phyloP scores from a whole-genome alignment of 2,888 invertebrate genomes.

The Standfussiana lucernea region DNA sequence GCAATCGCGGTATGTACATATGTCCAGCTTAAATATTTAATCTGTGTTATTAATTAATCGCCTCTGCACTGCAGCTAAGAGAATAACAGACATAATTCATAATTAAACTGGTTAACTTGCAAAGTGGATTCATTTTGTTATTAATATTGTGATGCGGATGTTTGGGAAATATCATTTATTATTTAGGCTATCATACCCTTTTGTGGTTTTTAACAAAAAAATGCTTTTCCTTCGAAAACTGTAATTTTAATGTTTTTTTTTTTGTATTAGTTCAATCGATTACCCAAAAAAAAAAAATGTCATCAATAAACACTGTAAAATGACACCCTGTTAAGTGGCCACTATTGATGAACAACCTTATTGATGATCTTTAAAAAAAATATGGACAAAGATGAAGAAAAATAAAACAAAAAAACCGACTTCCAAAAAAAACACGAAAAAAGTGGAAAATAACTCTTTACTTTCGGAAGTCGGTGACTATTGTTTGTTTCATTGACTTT shows the following conservation, averaged over 20 bases:
- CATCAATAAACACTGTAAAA: background rate
- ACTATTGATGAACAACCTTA: background rate
- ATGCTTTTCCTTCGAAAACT: no score
- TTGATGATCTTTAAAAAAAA: no score
- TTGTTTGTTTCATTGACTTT: no score
- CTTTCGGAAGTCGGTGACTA: no score
- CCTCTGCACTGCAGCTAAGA: slow-evolving; percentile 41
- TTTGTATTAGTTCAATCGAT: background rate
- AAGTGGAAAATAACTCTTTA: no score
- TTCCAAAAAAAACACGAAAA: no score
- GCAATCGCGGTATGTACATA: slow-evolving; percentile 11
- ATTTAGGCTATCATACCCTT: background rate
- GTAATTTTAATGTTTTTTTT: background rate
- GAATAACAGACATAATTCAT: slow-evolving; percentile 50
- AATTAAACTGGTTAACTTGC: slow-evolving; percentile 40
- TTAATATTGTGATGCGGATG: background rate
- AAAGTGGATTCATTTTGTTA: slow-evolving; percentile 22
- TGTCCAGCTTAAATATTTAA: slow-evolving; percentile 29
- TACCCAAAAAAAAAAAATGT: background rate
- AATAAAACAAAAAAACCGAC: no score
- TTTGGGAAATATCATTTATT: background rate
- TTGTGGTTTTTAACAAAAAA: background rate
- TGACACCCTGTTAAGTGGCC: no score
- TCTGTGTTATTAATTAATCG: slow-evolving; percentile 52
- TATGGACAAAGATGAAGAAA: no score